These are phyloP conservation scores for Mormyrus lacerda DNA, from an alignment of 2,113 vertebrate species.

Conservation along the genomic window DNA sequence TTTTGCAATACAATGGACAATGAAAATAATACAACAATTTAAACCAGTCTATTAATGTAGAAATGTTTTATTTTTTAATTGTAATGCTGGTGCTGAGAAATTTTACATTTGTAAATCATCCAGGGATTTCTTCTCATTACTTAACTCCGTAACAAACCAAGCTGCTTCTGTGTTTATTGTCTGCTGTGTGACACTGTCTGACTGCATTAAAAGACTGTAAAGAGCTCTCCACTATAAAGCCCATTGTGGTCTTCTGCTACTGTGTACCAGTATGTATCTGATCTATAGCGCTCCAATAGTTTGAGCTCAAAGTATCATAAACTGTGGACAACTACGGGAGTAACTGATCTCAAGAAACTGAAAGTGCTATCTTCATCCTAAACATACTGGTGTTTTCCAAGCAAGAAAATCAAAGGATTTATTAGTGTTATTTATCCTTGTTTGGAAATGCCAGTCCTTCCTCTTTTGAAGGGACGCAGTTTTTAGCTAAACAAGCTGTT, in stretches of 20 bases:
- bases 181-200: neutral
- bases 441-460: neutral
- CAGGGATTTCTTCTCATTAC: neutral
- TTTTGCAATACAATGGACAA: neutral
- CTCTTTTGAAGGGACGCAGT: neutral
- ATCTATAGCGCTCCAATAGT: neutral
- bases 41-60: neutral
- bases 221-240: neutral
- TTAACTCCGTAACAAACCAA: neutral
- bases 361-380: neutral
- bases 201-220: neutral
- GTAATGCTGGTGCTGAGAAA: neutral
- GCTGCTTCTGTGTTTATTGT: neutral
- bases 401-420: neutral
- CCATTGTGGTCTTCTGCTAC: neutral
- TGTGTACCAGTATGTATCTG: neutral
- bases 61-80: neutral
- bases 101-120: neutral
- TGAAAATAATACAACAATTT: neutral
- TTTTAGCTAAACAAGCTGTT: neutral
- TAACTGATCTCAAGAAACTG: neutral
- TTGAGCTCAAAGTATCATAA: neutral
- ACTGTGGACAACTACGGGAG: neutral
- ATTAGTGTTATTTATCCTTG: neutral
- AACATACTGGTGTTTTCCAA: neutral